Percentiles rank a stretch among this genome's conserved stretches.
Conservation (phyloP, 2,113 vertebrate genomes). For the Diglossa brunneiventris region DNA sequence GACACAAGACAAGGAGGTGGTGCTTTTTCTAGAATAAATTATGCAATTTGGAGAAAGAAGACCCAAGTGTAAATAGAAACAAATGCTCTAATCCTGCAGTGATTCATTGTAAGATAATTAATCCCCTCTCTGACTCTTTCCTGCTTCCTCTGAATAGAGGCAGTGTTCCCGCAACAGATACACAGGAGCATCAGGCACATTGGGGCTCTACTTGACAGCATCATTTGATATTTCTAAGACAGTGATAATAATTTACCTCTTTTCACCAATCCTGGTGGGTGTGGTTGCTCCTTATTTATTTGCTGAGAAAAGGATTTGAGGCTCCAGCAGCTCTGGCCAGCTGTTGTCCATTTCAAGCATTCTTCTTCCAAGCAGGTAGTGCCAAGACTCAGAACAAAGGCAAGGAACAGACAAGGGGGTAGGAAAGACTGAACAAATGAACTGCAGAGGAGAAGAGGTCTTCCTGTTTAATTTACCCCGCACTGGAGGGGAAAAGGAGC, state of each 20-base stretch:
- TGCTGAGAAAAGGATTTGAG: background rate
- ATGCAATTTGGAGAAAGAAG: background rate
- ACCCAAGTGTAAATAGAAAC: background rate
- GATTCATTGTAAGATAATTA: background rate
- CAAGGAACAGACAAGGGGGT: background rate
- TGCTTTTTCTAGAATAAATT: background rate
- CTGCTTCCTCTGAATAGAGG: background rate
- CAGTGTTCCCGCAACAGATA: background rate
- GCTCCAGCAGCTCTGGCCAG: background rate
- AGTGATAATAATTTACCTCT: background rate
- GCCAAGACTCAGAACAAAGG: background rate
- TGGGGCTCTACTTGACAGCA: rapidly evolving
- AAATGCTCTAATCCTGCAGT: background rate
- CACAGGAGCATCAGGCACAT: background rate
- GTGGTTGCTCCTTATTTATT: background rate
- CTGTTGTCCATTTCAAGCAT: background rate
- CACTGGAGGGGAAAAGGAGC: background rate
- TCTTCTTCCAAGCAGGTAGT: background rate
- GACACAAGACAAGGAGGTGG: background rate
- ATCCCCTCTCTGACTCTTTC: background rate
- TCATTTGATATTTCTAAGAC: background rate
- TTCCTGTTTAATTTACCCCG: background rate
- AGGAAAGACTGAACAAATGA: background rate
- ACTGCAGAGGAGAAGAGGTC: background rate
- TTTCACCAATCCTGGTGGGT: background rate